Evolutionary conservation across 2,888 invertebrate genomes (phyloP).

Genomic region (Epinotia brunnichana): DNA sequence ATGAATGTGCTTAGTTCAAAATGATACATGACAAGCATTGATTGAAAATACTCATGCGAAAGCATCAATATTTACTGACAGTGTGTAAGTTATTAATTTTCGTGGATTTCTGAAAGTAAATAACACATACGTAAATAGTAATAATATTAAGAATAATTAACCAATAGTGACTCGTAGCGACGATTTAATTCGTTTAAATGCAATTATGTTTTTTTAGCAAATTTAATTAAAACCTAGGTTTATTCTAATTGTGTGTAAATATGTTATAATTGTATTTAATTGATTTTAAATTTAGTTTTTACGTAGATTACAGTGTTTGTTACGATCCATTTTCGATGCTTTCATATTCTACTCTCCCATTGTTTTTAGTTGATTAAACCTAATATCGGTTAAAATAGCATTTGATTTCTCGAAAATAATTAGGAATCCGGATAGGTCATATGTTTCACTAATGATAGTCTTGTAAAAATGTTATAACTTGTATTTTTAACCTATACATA

Average conservation of each 20-base stretch:
- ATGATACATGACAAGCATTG: constrained; percentile 3
- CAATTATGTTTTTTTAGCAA: constrained; percentile 75
- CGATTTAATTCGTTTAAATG: constrained; percentile 72
- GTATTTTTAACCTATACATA: constrained; percentile 84
- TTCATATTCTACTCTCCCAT: constrained; percentile 49
- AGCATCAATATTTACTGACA: constrained; percentile 25
- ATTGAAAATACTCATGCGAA: constrained; percentile 9
- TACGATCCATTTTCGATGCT: constrained; percentile 35
- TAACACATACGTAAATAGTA: constrained; percentile 82
- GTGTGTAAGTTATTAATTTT: constrained; percentile 58
- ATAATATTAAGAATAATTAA: constrained; percentile 76
- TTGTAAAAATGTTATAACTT: constrained; percentile 84
- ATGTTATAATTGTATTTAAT: constrained; percentile 74
- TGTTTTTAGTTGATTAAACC: constrained; percentile 41
- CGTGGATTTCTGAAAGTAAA: constrained; percentile 72
- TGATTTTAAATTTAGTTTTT: constrained; percentile 50
- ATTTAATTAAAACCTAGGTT: constrained; percentile 63
- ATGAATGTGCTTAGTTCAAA: neutral
- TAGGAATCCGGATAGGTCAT: constrained; percentile 61
- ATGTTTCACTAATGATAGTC: constrained; percentile 72
- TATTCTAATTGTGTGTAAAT: constrained; percentile 72
- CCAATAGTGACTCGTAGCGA: constrained; percentile 77
- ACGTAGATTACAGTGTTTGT: constrained; percentile 38
- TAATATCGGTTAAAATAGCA: constrained; percentile 47
- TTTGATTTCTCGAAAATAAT: constrained; percentile 50